A percentile compares a stretch with the other conserved stretches of the same genome.
Conservation (phyloP, 2,113 vertebrate genomes). For the Toxotes chatareus region DNA sequence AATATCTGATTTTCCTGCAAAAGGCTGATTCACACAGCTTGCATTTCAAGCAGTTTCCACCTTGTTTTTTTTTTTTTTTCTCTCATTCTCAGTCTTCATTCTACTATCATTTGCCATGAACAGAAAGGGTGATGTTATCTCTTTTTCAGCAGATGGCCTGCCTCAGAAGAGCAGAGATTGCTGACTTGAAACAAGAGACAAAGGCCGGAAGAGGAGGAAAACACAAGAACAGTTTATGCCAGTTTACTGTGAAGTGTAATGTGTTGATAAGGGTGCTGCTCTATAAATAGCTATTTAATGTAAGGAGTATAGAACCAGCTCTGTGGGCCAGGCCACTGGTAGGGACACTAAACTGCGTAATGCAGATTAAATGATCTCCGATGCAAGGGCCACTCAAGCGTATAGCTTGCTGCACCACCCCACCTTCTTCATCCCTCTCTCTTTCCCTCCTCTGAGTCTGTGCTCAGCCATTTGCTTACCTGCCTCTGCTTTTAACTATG, state of each 20-base stretch:
- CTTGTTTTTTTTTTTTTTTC: conserved; percentile 15
- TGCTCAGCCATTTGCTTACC: conserved; percentile 45
- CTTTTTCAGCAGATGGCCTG: conserved; percentile 60
- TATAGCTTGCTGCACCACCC: conserved; percentile 48
- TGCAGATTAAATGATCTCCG: conserved; percentile 84
- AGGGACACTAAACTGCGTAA: conserved; percentile 75
- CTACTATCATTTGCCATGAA: conserved; percentile 38
- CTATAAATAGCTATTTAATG: conserved; percentile 48
- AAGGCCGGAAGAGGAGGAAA: background rate
- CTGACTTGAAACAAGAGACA: conserved; percentile 55
- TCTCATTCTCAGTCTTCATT: conserved; percentile 18
- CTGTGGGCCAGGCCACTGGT: conserved; percentile 60
- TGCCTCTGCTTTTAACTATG: conserved; percentile 31
- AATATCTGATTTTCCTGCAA: conserved; percentile 76
- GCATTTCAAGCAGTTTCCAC: conserved; percentile 56
- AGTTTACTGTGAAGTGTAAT: conserved; percentile 17
- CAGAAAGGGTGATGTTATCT: conserved; percentile 64
- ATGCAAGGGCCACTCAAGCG: conserved; percentile 67
- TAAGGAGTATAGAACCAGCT: conserved; percentile 42
- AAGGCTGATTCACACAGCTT: conserved; percentile 58
- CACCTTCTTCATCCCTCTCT: conserved; percentile 29
- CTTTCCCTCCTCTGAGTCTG: conserved; percentile 25
- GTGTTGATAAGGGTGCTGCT: conserved; percentile 52
- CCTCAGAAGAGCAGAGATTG: conserved; percentile 63
- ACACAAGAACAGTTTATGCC: conserved; percentile 16